phyloP scores from a whole-genome alignment of 2,797 vertebrate species.

The Schizopygopsis malacanthus region DNA sequence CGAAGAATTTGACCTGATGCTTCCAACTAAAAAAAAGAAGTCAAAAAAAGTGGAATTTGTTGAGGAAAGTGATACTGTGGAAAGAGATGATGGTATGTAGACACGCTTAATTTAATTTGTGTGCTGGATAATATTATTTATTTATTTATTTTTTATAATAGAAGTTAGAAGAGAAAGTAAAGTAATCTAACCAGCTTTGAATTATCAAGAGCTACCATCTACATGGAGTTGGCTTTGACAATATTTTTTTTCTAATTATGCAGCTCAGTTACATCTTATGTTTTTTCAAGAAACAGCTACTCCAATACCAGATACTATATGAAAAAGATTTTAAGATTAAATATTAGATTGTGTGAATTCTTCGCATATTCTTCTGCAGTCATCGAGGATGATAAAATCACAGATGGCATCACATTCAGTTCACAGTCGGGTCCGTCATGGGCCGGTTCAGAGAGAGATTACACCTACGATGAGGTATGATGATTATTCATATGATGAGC shows the following conservation, averaged over 20 bases:
- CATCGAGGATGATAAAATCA: slow-evolving; percentile 80
- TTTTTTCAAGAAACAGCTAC: not conserved
- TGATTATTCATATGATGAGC: not conserved
- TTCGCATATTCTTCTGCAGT: slow-evolving; percentile 29
- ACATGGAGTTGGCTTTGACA: not conserved
- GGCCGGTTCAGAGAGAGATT: slow-evolving; percentile 89
- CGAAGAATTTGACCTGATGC: slow-evolving; percentile 79
- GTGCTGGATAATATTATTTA: not conserved
- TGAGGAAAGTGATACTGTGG: slow-evolving; percentile 79
- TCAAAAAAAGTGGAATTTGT: slow-evolving; percentile 83
- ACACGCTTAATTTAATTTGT: not conserved
- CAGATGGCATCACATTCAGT: slow-evolving; percentile 88
- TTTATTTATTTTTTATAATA: too few species aligned
- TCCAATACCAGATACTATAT: not conserved
- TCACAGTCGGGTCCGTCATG: slow-evolving; percentile 85
- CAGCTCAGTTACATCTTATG: not conserved
- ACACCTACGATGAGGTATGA: slow-evolving; percentile 89
- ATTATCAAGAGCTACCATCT: not conserved
- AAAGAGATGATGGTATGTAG: slow-evolving; percentile 77
- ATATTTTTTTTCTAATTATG: too few species aligned
- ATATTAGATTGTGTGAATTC: too few species aligned
- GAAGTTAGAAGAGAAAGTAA: not conserved
- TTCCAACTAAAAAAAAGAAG: slow-evolving; percentile 87
- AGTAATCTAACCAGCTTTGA: not conserved
- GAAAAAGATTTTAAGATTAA: not conserved